Base-by-base conservation (phyloP, 2,888 invertebrate species). In the Atethmia centrago region DNA sequence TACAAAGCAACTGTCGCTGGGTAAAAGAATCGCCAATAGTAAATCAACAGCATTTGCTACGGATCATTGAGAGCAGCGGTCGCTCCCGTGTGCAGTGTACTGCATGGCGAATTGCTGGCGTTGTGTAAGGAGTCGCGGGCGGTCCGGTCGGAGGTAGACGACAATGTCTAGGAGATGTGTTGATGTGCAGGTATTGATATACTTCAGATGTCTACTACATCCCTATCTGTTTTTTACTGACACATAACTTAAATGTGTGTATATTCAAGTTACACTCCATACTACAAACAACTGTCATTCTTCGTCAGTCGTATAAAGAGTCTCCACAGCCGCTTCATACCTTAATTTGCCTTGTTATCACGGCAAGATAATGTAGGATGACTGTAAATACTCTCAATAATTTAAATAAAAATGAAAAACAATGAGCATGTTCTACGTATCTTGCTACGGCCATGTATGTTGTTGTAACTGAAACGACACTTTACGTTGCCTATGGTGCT, bases 31-130 rank as follows among this genome's bases (percentile, higher is more conserved):
- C 68, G 85, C 82, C 80, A 84, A 87, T 88, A 86, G 88, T 94
- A 94, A 94, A 94, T 95, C 92, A 93, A 83, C 79, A 71, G 76
- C 88, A 94, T 94, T 94, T 85, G 93, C 88, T 84, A 90, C 93
- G 93, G 89, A 84, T 88, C 90, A 90, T 90, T 89, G 88, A 88
- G 79, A 40, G 63, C 58, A 62, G 70, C 81, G 71, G 73, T 83
- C 42, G 88, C 91, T 88, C 83, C 88, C 87, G 85, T 77, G 66
- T 70, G 72, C 67, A 87, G 84, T 79, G 66, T 66, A 69, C 66
- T 74, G 78, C 79, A 53, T 79, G 64, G 64, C 55, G 56, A 74
- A 84, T 73, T 28, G 67, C 59, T 58, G 42, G 53, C 28, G 31
- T 49, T 61, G 71, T 53, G 40, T n/a, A n/a, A 67, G 53, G n/a